Evolutionary conservation across 1,140 invertebrate species (phyloP), one percentile per base, ranked within the genome.

Genomic region (Lepidotrigona ventralis): DNA sequence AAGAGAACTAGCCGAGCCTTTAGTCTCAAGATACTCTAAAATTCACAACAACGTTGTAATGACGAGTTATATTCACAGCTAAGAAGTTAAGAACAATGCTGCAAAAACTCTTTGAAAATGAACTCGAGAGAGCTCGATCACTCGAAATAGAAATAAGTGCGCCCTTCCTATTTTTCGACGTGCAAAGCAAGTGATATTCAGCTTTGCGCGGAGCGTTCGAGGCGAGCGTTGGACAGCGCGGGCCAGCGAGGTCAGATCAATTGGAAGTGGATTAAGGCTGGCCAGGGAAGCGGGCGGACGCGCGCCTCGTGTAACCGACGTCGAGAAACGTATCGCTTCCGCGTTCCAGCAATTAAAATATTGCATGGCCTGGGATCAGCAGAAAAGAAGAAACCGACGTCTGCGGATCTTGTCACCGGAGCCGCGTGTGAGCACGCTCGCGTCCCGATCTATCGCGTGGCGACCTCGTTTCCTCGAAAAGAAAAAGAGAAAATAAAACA

Each of bases 261-360:
- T 68, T 46, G 80, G 54, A 64, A 68, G 19, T n/a, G 71, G 79
- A 81, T 76, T 69, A 69, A 60, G 63, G 33, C 5, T 39, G 71
- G 71, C 72, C n/a, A 66, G 53, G 71, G 54, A 19, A 51, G 53
- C 66, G 66, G 23, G 46, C n/a, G 64, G 54, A 23, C 53, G 77
- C 33, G 19, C 33, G 19, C 63, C 39, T 46, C 39, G 21, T 19
- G 29, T 23, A 71, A 9, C 76, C n/a, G 11, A 53, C 66, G 60
- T 60, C 63, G 53, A 68, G 80, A 51, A 69, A n/a, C 81, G 64
- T 70, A 70, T 83, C 81, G 74, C 66, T 83, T 83, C 81, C 81
- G 81, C 81, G 81, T 78, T 83, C 81, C 81, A 78, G 75, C 81
- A 83, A 83, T 83, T 78, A 83, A 51, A 83, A 78, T 83, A 83